Base-by-base conservation (phyloP, 2,797 vertebrate genomes). In the Odontamblyopus lacepedii region DNA sequence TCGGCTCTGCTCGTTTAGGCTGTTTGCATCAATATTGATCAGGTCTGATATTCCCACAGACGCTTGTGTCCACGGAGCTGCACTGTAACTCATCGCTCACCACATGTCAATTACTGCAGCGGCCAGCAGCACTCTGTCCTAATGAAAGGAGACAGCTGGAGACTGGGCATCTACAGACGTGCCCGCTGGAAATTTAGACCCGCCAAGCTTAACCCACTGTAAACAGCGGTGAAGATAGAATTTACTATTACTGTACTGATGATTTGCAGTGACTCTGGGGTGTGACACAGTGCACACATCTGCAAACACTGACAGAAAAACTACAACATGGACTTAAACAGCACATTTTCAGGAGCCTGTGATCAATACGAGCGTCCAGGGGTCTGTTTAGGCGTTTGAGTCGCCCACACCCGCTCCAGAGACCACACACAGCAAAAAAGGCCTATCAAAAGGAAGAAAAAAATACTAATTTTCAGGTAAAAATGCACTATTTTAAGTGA, bases 1-100 rank as follows among this genome's bases (percentile, higher is more conserved):
- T 19, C 79, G 75, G 79, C 83, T 81, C 77, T 71, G 83, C 82
- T 89, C 86, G 91, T 92, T 91, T 90, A 77, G 87, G 76, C 73
- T 70, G 84, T 88, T 91, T 90, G 87, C 89, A 89, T 93, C 78
- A 78, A 89, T 92, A 93, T 93, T 83, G 92, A 93, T 93, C 90
- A 76, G 35, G 73, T 89, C 86, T 91, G 88, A 91, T 89, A 90
- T 92, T 92, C 92, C 89, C 91, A 84, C 86, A 78, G 84, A 83
- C 79, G 78, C 73, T 78, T 66, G 76, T 81, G 89, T 89, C 86
- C 65, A 79, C 67, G 74, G 85, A 89, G 75, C 82, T 78, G 75
- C 85, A 89, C 87, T 90, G 88, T 92, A 88, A 92, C 86, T 80
- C 90, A 89, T 92, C 84, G 75, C 86, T 94, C 89, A 91, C 77